phyloP scores from a whole-genome alignment of 2,797 vertebrate genomes.

The Thaleichthys pacificus region DNA sequence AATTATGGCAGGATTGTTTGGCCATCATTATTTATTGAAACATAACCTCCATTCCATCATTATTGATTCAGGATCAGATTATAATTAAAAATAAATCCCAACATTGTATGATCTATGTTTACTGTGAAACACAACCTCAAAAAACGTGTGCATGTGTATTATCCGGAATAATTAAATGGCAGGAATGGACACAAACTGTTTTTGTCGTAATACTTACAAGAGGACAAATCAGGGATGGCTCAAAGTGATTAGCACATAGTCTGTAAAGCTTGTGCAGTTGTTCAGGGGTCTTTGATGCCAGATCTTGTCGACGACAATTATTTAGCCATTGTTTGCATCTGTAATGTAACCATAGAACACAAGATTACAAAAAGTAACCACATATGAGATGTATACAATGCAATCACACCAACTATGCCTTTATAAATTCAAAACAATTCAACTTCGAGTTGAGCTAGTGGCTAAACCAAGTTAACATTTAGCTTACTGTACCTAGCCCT shows the following conservation, averaged over 20 bases:
- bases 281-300: slow-evolving; percentile 88
- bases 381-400: background rate
- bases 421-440: background rate
- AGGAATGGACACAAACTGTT: background rate
- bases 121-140: too few relatives aligned
- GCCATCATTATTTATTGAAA: too few relatives aligned
- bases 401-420: background rate
- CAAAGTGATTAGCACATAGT: slow-evolving; percentile 95
- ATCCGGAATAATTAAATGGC: too few relatives aligned
- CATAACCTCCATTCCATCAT: too few relatives aligned
- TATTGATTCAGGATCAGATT: too few relatives aligned
- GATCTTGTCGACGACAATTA: slow-evolving; percentile 89
- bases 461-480: background rate
- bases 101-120: too few relatives aligned
- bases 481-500: background rate
- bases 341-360: slow-evolving; percentile 6
- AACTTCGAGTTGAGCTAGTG: background rate
- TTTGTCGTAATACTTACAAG: slow-evolving; percentile 77
- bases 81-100: too few relatives aligned
- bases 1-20: too few relatives aligned
- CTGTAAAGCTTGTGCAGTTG: slow-evolving; percentile 90
- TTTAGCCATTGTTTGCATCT: slow-evolving; percentile 88
- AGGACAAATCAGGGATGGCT: slow-evolving; percentile 87
- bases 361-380: slow-evolving; percentile 48
- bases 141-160: too few relatives aligned